These are phyloP conservation scores for Nyctalus aviator DNA, from an alignment of 2,797 vertebrate species.

Conservation along the genomic window DNA sequence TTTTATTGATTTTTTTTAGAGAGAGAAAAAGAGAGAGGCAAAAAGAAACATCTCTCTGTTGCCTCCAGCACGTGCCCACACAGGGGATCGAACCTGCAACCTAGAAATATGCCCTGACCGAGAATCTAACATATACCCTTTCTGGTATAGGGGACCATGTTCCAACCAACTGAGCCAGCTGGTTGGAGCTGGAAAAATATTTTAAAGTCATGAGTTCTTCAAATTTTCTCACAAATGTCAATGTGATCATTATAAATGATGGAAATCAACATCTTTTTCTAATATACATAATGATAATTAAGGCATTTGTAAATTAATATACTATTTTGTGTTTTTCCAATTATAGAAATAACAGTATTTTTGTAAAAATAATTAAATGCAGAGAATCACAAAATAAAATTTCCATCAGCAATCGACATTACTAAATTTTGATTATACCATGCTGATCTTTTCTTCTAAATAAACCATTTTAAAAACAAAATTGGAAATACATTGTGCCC, in stretches of 20 bases:
- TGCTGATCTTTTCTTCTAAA: not conserved
- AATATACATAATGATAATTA: not conserved
- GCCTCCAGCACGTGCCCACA: not conserved
- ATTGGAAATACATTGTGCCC: not conserved
- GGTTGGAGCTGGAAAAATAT: not conserved
- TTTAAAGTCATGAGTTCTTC: not conserved
- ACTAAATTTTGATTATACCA: not conserved
- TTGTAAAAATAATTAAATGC: not conserved
- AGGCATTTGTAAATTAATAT: not conserved
- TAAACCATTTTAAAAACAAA: not conserved
- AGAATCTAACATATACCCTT: not conserved
- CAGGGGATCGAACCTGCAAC: not conserved
- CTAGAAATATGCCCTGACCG: not conserved
- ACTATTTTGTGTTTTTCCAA: not conserved
- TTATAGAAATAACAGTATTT: not conserved
- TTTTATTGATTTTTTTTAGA: not conserved
- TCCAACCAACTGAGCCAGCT: not conserved
- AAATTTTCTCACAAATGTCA: constrained; percentile 4
- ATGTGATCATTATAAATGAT: not conserved
- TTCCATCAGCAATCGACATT: not conserved
- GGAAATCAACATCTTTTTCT: not conserved
- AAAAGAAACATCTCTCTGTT: not conserved
- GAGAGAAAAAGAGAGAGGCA: not conserved
- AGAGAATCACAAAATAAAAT: not conserved
- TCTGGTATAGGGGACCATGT: not conserved